phyloP scores from a whole-genome alignment of 2,797 vertebrate species.

The Cirrhinus mrigala region DNA sequence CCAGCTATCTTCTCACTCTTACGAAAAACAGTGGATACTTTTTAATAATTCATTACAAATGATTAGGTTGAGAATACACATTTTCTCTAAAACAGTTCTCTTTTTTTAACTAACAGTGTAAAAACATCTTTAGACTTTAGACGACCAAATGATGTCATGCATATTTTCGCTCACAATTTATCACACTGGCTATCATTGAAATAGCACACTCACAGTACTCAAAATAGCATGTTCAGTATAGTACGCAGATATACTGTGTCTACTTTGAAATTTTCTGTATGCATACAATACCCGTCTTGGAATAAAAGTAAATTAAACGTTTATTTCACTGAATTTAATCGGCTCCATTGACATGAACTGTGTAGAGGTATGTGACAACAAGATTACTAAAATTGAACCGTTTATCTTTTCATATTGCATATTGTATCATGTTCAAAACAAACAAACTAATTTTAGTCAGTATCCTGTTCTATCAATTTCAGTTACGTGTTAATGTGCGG shows the following conservation, averaged over 20 bases:
- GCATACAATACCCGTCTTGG: neutral
- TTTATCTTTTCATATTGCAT: no score
- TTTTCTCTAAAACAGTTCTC: neutral
- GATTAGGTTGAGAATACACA: neutral
- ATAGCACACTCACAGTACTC: neutral
- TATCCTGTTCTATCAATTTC: neutral
- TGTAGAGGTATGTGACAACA: neutral
- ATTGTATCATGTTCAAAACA: neutral
- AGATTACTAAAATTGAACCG: neutral
- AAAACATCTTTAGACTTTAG: neutral
- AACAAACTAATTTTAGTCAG: neutral
- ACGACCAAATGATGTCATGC: neutral
- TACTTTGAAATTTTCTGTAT: neutral
- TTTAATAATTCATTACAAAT: neutral
- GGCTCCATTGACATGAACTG: neutral
- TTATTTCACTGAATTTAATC: neutral
- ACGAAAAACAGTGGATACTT: neutral
- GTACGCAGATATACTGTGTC: neutral
- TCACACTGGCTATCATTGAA: neutral
- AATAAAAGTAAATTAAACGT: neutral
- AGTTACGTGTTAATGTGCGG: neutral
- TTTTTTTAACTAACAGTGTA: neutral
- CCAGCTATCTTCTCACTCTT: no score
- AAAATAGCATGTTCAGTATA: neutral
- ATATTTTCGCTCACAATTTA: neutral